These are phyloP conservation scores for Drosophila rufa DNA, from an alignment of 1,140 invertebrate species.

Conservation along the genomic window DNA sequence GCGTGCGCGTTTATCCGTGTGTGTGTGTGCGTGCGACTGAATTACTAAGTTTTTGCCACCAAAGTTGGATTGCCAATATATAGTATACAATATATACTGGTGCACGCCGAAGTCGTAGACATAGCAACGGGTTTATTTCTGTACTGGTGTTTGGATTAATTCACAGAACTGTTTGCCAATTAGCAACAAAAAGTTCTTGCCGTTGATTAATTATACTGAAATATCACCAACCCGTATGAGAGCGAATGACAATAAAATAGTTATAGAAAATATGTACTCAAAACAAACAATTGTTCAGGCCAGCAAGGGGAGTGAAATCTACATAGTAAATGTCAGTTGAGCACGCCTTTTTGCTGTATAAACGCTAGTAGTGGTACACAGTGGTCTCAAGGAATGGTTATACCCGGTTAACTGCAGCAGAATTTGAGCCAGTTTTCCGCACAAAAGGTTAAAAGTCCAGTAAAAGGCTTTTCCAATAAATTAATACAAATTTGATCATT, in stretches of 20 bases:
- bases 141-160: conserved; percentile 24
- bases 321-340: conserved; percentile 71
- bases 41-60: conserved; percentile 49
- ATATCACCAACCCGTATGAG: conserved; percentile 24
- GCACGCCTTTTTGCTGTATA: conserved; percentile 42
- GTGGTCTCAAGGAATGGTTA: neutral
- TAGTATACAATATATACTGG: conserved; percentile 7
- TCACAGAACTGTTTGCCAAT: conserved; percentile 40
- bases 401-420: neutral
- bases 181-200: conserved; percentile 35
- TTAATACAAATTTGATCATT: too few relatives aligned
- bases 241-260: conserved; percentile 59
- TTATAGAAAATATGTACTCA: conserved; percentile 35
- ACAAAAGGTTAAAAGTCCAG: too few relatives aligned
- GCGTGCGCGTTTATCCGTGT: conserved; percentile 36
- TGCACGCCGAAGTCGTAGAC: conserved; percentile 13
- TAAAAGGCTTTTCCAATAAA: too few relatives aligned
- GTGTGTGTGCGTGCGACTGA: conserved; percentile 20
- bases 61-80: conserved; percentile 32
- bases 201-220: conserved; percentile 41
- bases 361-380: neutral
- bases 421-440: neutral
- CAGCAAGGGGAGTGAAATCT: conserved; percentile 31
- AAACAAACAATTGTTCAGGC: conserved; percentile 32
- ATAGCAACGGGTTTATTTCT: conserved; percentile 46